A percentile compares a stretch with the other conserved stretches of the same genome.
phyloP scores from a whole-genome alignment of 2,113 vertebrate genomes.

The Lynx canadensis region DNA sequence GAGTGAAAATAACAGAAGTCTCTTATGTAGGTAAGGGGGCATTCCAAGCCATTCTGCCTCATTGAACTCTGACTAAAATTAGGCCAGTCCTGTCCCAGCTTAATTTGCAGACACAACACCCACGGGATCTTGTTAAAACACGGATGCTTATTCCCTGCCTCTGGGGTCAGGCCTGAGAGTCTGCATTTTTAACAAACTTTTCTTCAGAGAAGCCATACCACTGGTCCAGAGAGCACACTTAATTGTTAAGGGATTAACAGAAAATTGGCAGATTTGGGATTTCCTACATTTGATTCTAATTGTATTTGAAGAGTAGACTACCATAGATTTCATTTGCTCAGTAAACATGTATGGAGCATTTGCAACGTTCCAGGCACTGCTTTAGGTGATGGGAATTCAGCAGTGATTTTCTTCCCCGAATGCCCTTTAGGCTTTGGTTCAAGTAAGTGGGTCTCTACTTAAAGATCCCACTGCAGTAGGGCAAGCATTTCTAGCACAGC shows the following conservation, averaged over 20 bases:
- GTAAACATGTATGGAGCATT: background rate
- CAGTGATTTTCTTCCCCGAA: background rate
- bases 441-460: background rate
- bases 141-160: background rate
- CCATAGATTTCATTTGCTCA: background rate
- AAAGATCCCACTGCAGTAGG: background rate
- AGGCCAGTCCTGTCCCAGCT: background rate
- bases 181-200: background rate
- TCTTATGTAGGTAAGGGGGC: background rate
- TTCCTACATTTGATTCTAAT: slow-evolving; percentile 29
- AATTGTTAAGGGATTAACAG: background rate
- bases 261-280: background rate
- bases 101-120: slow-evolving; percentile 23
- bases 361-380: background rate
- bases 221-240: background rate
- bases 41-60: background rate
- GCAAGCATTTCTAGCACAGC: background rate
- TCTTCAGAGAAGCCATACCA: background rate
- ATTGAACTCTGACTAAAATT: background rate
- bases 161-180: background rate
- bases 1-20: background rate
- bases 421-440: background rate
- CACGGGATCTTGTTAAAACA: background rate
- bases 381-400: background rate
- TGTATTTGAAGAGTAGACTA: background rate